Evolutionary conservation across 2,888 invertebrate species (phyloP), one percentile per base, ranked within the genome.

Genomic region (Drymonia ruficornis): DNA sequence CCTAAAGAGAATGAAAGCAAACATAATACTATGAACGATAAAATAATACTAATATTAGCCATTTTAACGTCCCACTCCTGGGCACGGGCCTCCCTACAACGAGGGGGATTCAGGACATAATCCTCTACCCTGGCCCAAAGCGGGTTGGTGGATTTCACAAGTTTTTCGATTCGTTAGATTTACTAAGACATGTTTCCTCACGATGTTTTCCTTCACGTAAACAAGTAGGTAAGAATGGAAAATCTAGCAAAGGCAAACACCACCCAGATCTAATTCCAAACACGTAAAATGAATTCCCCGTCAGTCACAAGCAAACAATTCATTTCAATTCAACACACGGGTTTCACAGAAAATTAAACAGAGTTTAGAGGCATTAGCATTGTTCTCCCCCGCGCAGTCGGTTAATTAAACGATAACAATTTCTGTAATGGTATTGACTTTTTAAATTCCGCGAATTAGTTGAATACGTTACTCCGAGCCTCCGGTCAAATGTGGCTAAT

Each of bases 331-430:
- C 60, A 60, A 56, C 60, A 61, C 55, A 67, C 53, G 56, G 53
- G 56, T 55, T 18, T 56, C 48, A 55, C 48, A 52, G 46, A 55
- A 65, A 63, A 60, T 70, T 69, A 66, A 61, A 69, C 61, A 63
- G 66, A 68, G 56, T 70, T 70, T 57, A 61, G 55, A 54, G 50
- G 55, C 61, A 60, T 70, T 66, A 70, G 49, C 61, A 66, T 70
- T 68, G 61, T 71, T 64, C 52, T 48, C 56, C 54, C 31, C 42
- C 49, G 43, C 57, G 52, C 55, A 59, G 57, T 61, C 56, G 59
- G 61, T 73, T 71, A 65, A 72, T 72, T 71, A 71, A 68, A 73
- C 67, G 69, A 73, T 72, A 73, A 72, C 69, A 70, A 70, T 65
- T 61, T 64, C 51, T 50, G 53, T 62, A 63, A 67, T 63, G 59